A percentile compares a stretch with the other conserved stretches of the same genome.
Conservation (phyloP, 2,113 vertebrate genomes). For the Catharus minimus region DNA sequence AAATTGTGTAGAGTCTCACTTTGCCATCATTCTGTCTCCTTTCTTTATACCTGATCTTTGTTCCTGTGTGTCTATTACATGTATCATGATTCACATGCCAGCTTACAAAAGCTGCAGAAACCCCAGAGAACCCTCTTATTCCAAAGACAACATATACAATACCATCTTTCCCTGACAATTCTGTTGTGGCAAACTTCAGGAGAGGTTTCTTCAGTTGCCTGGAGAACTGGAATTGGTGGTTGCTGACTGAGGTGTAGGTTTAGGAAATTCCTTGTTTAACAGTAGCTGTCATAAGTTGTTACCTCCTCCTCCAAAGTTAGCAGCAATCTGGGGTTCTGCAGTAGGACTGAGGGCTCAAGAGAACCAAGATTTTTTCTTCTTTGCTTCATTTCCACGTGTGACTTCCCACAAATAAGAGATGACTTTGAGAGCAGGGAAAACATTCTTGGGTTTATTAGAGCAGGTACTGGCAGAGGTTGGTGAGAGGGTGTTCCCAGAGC, state of each 20-base stretch:
- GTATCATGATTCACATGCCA: accelerated
- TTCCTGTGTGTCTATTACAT: neutral
- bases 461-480: accelerated
- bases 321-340: neutral
- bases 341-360: neutral
- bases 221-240: accelerated
- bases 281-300: neutral
- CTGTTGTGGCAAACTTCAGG: neutral
- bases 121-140: neutral
- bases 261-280: neutral
- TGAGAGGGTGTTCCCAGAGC: neutral
- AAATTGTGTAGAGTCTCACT: neutral
- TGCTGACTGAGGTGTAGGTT: neutral
- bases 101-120: neutral
- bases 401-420: neutral
- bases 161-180: accelerated
- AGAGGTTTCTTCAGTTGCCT: neutral
- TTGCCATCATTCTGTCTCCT: neutral
- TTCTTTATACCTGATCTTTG: neutral
- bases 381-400: neutral
- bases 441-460: accelerated
- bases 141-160: accelerated
- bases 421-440: neutral
- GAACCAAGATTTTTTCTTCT: neutral
- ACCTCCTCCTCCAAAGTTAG: neutral